Percentiles rank a stretch among this genome's conserved stretches.
Evolutionary conservation across 2,888 invertebrate species (phyloP).

Genomic region (Lapara coniferarum): DNA sequence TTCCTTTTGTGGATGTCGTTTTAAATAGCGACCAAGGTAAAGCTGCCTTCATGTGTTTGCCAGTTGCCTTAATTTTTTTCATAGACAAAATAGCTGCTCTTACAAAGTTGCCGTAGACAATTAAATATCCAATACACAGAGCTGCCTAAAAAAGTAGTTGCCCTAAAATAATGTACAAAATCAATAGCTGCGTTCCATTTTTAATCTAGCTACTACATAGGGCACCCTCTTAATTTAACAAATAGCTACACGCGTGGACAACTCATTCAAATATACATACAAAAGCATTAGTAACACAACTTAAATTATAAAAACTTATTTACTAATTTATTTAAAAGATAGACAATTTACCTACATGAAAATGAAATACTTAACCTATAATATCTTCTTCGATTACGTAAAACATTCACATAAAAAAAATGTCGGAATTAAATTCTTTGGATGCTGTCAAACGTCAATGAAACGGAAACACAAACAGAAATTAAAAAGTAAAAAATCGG

Average conservation of each 20-base stretch:
- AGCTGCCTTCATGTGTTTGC: no score
- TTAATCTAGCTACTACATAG: conserved; percentile 48
- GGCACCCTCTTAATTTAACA: conserved; percentile 39
- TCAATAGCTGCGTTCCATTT: conserved; percentile 7
- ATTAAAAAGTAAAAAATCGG: neutral
- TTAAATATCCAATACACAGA: neutral
- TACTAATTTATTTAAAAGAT: conserved; percentile 1
- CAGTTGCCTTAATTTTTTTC: no score
- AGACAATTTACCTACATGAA: neutral
- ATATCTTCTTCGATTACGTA: neutral
- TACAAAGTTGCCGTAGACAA: conserved; percentile 4
- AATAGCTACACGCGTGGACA: conserved; percentile 25
- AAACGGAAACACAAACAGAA: neutral
- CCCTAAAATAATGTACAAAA: neutral
- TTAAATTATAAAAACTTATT: neutral
- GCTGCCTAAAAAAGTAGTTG: conserved; percentile 17
- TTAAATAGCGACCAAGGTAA: conserved; percentile 12
- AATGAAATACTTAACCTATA: neutral
- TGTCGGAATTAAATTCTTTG: neutral
- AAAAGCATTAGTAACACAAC: conserved; percentile 6
- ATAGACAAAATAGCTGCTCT: neutral
- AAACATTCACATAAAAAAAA: neutral
- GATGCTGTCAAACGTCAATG: neutral
- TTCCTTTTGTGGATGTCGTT: no score
- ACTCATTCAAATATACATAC: conserved; percentile 29